Evolutionary conservation across 2,888 invertebrate species (phyloP).

Genomic region (Epirrita christyi): DNA sequence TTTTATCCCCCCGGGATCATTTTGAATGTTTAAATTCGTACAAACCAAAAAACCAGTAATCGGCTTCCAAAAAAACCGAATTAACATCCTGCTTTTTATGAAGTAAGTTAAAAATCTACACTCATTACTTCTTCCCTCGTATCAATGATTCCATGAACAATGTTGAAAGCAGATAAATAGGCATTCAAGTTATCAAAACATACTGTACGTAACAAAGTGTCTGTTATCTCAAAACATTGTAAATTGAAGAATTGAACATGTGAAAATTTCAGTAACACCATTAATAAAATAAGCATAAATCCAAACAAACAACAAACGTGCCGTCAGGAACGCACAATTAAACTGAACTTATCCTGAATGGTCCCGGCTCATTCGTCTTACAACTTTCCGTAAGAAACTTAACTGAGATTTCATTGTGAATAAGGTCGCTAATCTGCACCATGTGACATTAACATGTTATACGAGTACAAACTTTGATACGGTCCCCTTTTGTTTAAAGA

Average conservation of each 20-base stretch:
- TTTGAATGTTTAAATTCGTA: no score
- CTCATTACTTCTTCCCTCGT: no score
- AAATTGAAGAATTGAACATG: background rate
- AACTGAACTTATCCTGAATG: slow-evolving; percentile 38
- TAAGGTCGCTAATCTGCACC: slow-evolving; percentile 59
- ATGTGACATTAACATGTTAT: slow-evolving; percentile 64
- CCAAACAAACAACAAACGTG: slow-evolving; percentile 42
- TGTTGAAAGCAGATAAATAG: no score
- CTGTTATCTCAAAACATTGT: no score
- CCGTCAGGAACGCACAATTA: slow-evolving; percentile 43
- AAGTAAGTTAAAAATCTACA: no score
- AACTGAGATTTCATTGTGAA: slow-evolving; percentile 55
- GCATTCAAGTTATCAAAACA: no score
- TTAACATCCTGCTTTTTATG: no score
- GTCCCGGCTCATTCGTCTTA: slow-evolving; percentile 42
- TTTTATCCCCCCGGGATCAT: no score
- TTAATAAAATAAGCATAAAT: slow-evolving; percentile 30
- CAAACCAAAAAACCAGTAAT: no score
- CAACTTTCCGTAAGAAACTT: slow-evolving; percentile 43
- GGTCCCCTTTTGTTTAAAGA: slow-evolving; percentile 27
- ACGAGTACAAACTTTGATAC: slow-evolving; percentile 49
- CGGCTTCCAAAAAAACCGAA: no score
- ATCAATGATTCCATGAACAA: no score
- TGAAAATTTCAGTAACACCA: background rate
- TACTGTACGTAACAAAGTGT: no score